Conservation (phyloP, 2,797 vertebrate genomes). For the Momotus momota region DNA sequence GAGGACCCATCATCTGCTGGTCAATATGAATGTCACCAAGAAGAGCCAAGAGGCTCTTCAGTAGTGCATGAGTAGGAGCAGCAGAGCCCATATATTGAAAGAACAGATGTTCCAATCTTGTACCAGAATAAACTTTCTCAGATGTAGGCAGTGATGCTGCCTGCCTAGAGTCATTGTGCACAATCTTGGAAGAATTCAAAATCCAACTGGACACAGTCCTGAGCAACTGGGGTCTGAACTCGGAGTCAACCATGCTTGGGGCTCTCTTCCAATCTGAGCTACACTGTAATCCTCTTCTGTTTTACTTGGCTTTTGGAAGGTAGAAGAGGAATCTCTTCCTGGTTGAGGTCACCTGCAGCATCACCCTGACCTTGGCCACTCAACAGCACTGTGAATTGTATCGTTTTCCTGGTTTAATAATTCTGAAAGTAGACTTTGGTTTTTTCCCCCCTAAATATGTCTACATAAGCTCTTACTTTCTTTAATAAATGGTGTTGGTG, state of each 20-base stretch:
- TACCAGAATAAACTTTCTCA: not conserved
- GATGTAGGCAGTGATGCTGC: fast-evolving
- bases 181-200: not conserved
- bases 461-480: not conserved
- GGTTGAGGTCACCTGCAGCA: not conserved
- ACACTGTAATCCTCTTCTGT: not conserved
- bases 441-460: not conserved
- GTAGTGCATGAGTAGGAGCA: fast-evolving
- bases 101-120: not conserved
- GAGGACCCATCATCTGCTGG: not conserved
- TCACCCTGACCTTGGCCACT: not conserved
- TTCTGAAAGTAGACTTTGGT: not conserved
- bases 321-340: not conserved
- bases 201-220: not conserved
- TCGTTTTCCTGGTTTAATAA: not conserved
- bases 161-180: not conserved
- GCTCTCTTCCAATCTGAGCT: not conserved
- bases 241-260: not conserved
- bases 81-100: not conserved
- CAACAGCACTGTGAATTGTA: not conserved
- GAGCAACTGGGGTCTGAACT: not conserved
- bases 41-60: not conserved
- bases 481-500: not conserved
- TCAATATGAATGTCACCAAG: not conserved
- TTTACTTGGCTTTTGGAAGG: not conserved